Percentiles rank a stretch among this genome's conserved stretches.
Conservation (phyloP, 2,888 invertebrate genomes). For the Carcina quercana region DNA sequence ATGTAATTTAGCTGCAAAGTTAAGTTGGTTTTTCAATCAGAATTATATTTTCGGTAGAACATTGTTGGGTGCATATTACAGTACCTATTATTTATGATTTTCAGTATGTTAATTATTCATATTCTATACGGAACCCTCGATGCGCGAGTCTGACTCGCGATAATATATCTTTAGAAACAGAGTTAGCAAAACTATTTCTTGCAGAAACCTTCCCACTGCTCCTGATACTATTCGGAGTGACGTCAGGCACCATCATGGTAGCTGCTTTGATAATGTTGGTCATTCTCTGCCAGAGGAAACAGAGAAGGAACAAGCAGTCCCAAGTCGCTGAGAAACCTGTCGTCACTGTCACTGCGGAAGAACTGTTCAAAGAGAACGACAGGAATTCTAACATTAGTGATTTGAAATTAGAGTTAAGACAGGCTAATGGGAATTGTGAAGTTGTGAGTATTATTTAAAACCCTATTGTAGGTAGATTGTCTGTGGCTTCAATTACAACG, state of each 20-base stretch:
- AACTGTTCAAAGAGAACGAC: slow-evolving; percentile 84
- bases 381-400: slow-evolving; percentile 95
- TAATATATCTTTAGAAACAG: too few relatives aligned
- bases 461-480: too few relatives aligned
- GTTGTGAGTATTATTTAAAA: slow-evolving; percentile 70
- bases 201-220: slow-evolving; percentile 85
- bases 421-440: slow-evolving; percentile 86
- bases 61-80: too few relatives aligned
- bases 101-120: too few relatives aligned
- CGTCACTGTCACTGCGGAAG: slow-evolving; percentile 63
- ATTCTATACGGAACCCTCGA: too few relatives aligned
- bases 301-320: slow-evolving; percentile 69
- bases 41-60: too few relatives aligned
- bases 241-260: slow-evolving; percentile 90
- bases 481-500: too few relatives aligned
- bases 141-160: too few relatives aligned
- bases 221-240: slow-evolving; percentile 88
- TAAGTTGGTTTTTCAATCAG: too few relatives aligned
- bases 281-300: slow-evolving; percentile 83
- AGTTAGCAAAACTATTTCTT: too few relatives aligned
- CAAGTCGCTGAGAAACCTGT: slow-evolving; percentile 75
- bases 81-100: too few relatives aligned
- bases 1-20: too few relatives aligned
- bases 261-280: slow-evolving; percentile 89
- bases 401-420: slow-evolving; percentile 90